Evolutionary conservation across 2,113 vertebrate genomes (phyloP).

Genomic region (Syngnathus floridae): DNA sequence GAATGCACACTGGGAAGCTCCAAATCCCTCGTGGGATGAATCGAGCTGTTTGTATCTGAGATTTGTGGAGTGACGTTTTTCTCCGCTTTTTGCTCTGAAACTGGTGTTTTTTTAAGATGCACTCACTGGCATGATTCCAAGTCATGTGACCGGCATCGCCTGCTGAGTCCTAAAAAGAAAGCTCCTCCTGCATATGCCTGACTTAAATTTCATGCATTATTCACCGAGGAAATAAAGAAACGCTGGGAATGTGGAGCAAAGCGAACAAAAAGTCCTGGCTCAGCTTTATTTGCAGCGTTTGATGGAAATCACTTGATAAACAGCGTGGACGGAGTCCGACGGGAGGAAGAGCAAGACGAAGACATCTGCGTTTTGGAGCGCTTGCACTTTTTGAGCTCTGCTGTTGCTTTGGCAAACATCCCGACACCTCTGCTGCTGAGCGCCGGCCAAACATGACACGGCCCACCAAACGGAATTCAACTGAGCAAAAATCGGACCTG

Average conservation of each 20-base stretch:
- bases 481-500: constrained; percentile 27
- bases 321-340: background rate
- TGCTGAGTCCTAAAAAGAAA: background rate
- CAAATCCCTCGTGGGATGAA: no score
- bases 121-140: background rate
- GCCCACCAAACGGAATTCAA: constrained; percentile 22
- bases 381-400: constrained; percentile 35
- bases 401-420: constrained; percentile 43
- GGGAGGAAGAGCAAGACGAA: background rate
- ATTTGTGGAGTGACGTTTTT: no score
- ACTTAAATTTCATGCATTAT: background rate
- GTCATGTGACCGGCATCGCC: background rate
- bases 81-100: no score
- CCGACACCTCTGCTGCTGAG: constrained; percentile 27
- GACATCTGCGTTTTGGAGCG: constrained; percentile 3
- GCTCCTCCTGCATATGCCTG: background rate
- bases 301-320: background rate
- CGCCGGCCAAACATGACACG: constrained; percentile 43
- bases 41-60: no score
- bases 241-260: background rate
- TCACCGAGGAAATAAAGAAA: background rate
- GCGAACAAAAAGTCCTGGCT: background rate
- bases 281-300: background rate
- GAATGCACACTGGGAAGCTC: background rate
- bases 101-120: no score